phyloP scores from a whole-genome alignment of 1,140 invertebrate species.

The Eueides isabella region DNA sequence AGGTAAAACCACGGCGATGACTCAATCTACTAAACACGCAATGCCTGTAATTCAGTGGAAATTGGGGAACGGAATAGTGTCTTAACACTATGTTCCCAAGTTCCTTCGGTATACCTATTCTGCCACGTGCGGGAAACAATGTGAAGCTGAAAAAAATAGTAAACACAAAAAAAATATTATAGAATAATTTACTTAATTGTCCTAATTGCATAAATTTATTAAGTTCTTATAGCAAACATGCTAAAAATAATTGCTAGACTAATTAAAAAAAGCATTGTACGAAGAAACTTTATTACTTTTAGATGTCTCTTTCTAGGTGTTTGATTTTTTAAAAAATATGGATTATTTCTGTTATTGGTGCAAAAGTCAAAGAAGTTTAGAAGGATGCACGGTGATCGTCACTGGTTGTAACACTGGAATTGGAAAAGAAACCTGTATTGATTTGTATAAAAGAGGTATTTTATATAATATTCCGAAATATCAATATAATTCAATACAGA shows the following conservation, averaged over 20 bases:
- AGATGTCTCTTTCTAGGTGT: background rate
- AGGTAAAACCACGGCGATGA: no score
- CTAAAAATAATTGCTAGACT: background rate
- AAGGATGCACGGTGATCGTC: constrained; percentile 89
- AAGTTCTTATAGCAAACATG: background rate
- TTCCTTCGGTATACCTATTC: no score
- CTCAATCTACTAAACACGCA: no score
- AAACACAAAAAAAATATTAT: no score
- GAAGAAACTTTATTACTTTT: background rate
- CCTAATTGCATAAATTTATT: background rate
- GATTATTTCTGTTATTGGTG: constrained; percentile 66
- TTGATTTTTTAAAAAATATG: constrained; percentile 35
- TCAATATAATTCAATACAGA: no score
- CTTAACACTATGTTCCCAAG: no score
- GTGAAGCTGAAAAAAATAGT: no score
- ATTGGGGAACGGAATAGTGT: no score
- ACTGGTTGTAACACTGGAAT: constrained; percentile 95
- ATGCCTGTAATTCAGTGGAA: no score
- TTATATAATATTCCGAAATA: background rate
- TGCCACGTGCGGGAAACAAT: no score
- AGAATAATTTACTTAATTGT: background rate
- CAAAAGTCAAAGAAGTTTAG: constrained; percentile 75
- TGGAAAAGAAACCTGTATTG: constrained; percentile 91
- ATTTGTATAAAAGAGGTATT: constrained; percentile 82
- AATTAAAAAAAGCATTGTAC: no score